phyloP scores from a whole-genome alignment of 2,888 invertebrate species.

The Nomada hirtipes region DNA sequence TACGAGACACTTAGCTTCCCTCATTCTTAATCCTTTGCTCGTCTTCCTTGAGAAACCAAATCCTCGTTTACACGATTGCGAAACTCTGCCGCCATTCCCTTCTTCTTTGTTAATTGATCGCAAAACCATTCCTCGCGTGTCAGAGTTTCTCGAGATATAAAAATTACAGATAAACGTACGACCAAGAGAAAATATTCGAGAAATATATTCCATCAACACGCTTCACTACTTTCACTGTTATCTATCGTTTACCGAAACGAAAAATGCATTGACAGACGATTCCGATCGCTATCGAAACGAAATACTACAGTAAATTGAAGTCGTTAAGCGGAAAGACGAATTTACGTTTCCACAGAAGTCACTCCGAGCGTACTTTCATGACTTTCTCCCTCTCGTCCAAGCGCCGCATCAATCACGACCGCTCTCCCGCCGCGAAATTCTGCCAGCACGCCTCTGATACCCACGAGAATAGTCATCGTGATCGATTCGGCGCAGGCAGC shows the following conservation, averaged over 20 bases:
- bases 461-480: conserved; percentile 4
- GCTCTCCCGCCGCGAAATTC: conserved; percentile 32
- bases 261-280: not conserved
- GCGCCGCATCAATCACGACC: conserved; percentile 33
- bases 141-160: no score
- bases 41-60: not conserved
- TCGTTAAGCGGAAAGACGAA: conserved; percentile 37
- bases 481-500: conserved; percentile 14
- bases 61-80: not conserved
- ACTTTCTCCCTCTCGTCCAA: conserved; percentile 15
- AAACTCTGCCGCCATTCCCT: not conserved
- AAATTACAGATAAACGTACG: no score
- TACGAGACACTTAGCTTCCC: conserved; percentile 6
- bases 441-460: not conserved
- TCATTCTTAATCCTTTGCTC: conserved; percentile 5
- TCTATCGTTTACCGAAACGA: not conserved
- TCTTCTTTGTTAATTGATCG: not conserved
- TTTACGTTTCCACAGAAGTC: conserved; percentile 26
- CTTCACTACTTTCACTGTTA: not conserved
- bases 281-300: not conserved
- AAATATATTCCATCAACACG: no score
- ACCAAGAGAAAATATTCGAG: no score
- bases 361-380: conserved; percentile 2
- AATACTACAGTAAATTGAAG: conserved; percentile 5
- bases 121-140: no score